Percentiles rank a stretch among this genome's conserved stretches.
phyloP scores from a whole-genome alignment of 1,140 invertebrate species.

The Papilio polytes region DNA sequence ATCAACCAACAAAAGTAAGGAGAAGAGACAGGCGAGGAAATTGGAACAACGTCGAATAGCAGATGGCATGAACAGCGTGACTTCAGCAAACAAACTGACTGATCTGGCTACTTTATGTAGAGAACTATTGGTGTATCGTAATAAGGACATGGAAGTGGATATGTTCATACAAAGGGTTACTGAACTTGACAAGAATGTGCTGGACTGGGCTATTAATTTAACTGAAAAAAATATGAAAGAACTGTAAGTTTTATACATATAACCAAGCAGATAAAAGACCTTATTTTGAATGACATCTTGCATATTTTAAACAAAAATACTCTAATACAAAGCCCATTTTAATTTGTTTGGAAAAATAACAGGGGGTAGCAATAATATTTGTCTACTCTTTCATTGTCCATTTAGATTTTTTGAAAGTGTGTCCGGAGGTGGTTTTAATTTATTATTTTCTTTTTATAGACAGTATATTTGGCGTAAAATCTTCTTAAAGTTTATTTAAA shows the following conservation, averaged over 20 bases:
- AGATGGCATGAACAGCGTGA: conserved; percentile 74
- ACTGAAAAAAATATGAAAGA: conserved; percentile 86
- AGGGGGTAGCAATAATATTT: no score
- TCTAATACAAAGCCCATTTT: no score
- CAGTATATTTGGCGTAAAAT: no score
- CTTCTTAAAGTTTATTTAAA: no score
- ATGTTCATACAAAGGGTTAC: conserved; percentile 74
- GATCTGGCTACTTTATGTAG: conserved; percentile 67
- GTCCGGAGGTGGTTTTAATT: no score
- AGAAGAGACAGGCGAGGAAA: conserved; percentile 75
- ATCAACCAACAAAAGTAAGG: conserved; percentile 70
- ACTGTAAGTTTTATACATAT: conserved; percentile 74
- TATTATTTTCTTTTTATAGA: no score
- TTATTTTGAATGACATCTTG: no score
- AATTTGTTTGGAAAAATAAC: no score
- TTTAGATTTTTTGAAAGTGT: no score
- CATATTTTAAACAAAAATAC: no score
- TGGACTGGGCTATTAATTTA: conserved; percentile 84
- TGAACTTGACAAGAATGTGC: conserved; percentile 68
- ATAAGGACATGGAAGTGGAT: conserved; percentile 67
- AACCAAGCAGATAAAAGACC: no score
- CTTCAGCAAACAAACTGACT: conserved; percentile 70
- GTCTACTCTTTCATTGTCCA: no score
- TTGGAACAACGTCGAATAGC: conserved; percentile 75
- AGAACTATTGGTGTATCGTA: conserved; percentile 67